These are phyloP conservation scores for Zeus faber DNA, from an alignment of 2,113 vertebrate genomes.

Conservation along the genomic window DNA sequence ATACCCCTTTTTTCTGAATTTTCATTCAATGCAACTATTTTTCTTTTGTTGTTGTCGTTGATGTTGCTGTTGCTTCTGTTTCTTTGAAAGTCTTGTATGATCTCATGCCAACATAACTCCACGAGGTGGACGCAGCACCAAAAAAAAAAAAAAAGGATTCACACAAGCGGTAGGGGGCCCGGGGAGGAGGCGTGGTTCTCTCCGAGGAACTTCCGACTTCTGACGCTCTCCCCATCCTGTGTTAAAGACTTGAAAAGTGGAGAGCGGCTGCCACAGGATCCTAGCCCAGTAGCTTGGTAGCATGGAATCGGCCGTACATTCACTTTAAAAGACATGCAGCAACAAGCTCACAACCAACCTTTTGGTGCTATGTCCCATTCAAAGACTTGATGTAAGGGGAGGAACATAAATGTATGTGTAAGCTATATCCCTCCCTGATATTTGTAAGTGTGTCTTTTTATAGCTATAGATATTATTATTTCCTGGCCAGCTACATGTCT, in stretches of 20 bases:
- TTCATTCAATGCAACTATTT: slow-evolving; percentile 61
- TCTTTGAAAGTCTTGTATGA: slow-evolving; percentile 57
- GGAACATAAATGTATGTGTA: slow-evolving; percentile 58
- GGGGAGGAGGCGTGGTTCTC: slow-evolving; percentile 47
- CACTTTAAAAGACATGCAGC: slow-evolving; percentile 33
- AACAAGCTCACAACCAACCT: slow-evolving; percentile 45
- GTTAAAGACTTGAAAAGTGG: slow-evolving; percentile 75
- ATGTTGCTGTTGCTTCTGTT: slow-evolving; percentile 45
- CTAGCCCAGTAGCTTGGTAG: slow-evolving; percentile 69
- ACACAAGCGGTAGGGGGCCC: slow-evolving; percentile 56
- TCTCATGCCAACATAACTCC: slow-evolving; percentile 65
- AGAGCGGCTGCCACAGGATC: slow-evolving; percentile 53
- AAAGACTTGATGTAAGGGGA: slow-evolving; percentile 69
- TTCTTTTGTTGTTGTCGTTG: slow-evolving; percentile 27
- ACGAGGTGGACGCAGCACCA: slow-evolving; percentile 66
- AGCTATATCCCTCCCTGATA: slow-evolving; percentile 64
- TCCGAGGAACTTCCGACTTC: slow-evolving; percentile 48
- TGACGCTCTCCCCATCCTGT: slow-evolving; percentile 67
- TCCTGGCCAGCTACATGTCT: slow-evolving; percentile 70
- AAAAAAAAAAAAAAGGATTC: slow-evolving; percentile 68
- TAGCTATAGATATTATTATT: slow-evolving; percentile 60
- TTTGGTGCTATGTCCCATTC: slow-evolving; percentile 69
- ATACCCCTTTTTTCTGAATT: slow-evolving; percentile 26
- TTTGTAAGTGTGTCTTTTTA: slow-evolving; percentile 71
- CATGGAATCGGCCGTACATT: slow-evolving; percentile 53